Conservation (phyloP, 2,113 vertebrate genomes). For the Ptilorrhoa leucosticta region DNA sequence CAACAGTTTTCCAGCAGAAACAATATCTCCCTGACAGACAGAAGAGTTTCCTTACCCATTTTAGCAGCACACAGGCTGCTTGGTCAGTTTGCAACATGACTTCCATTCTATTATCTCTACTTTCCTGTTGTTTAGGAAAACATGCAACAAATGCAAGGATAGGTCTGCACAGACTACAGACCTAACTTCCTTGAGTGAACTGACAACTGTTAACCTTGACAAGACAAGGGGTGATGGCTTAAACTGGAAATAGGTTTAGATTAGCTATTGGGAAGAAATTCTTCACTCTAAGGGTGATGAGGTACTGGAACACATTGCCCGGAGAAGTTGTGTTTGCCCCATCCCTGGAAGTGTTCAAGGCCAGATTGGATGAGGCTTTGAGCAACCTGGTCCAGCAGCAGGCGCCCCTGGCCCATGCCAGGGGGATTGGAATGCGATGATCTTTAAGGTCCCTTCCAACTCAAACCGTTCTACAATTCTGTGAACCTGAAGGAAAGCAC, state of each 20-base stretch:
- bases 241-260: not conserved
- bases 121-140: constrained; percentile 9
- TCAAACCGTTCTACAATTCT: not conserved
- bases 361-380: not conserved
- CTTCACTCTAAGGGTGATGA: not conserved
- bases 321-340: not conserved
- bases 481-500: not conserved
- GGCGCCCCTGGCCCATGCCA: not conserved
- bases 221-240: not conserved
- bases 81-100: not conserved
- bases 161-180: not conserved
- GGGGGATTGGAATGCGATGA: accelerated
- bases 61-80: not conserved
- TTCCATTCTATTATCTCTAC: not conserved
- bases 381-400: not conserved
- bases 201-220: not conserved
- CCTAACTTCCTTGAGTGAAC: not conserved
- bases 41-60: not conserved
- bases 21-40: not conserved
- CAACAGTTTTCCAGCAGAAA: not conserved
- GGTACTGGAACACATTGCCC: not conserved
- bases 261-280: not conserved
- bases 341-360: not conserved
- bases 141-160: not conserved
- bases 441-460: not conserved